phyloP scores from a whole-genome alignment of 2,797 vertebrate species.

The Microchirus variegatus region DNA sequence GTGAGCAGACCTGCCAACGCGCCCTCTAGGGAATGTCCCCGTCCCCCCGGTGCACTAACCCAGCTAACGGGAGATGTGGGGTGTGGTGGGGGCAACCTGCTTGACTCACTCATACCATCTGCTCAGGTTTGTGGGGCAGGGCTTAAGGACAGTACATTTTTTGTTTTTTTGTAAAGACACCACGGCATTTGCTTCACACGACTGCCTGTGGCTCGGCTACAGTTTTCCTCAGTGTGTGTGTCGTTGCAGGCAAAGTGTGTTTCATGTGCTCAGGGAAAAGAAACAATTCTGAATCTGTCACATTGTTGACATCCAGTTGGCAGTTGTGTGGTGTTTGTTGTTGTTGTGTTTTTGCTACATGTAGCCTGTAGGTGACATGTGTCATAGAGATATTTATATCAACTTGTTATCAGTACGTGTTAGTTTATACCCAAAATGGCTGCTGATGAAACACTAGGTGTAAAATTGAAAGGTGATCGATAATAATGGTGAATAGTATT shows the following conservation, averaged over 20 bases:
- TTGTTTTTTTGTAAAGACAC: conserved; percentile 42
- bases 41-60: conserved; percentile 66
- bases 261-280: conserved; percentile 31
- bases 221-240: conserved; percentile 48
- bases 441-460: conserved; percentile 5
- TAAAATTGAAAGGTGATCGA: background rate
- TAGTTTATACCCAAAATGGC: conserved; percentile 35
- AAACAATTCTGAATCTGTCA: conserved; percentile 46
- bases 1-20: conserved; percentile 80
- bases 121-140: conserved; percentile 69
- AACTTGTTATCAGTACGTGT: conserved; percentile 10
- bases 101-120: conserved; percentile 74
- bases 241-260: conserved; percentile 40
- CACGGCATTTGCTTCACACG: conserved; percentile 68
- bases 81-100: conserved; percentile 51
- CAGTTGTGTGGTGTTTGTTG: background rate
- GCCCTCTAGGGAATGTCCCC: conserved; percentile 67
- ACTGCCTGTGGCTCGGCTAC: conserved; percentile 62
- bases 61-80: conserved; percentile 55
- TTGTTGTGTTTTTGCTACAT: conserved; percentile 19
- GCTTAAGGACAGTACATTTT: conserved; percentile 51
- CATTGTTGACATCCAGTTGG: conserved; percentile 44
- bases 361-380: conserved; percentile 42
- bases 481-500: background rate
- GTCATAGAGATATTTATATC: conserved; percentile 40